These are phyloP conservation scores for Myopa testacea DNA, from an alignment of 2,888 invertebrate species.

Conservation along the genomic window DNA sequence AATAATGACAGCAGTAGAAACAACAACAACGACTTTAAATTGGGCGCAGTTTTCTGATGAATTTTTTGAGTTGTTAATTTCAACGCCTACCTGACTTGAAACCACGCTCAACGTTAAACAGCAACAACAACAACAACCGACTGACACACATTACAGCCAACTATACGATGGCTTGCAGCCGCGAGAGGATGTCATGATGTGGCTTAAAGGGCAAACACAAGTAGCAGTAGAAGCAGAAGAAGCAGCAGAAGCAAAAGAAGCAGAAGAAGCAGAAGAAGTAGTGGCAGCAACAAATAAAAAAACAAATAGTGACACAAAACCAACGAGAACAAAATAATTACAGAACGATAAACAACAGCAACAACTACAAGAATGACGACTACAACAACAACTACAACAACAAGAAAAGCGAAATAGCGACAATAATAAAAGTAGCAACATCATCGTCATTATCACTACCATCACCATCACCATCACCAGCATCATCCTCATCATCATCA, in stretches of 20 bases:
- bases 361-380: too few species aligned
- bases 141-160: constrained; percentile 20
- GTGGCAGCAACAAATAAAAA: neutral
- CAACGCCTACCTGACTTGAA: constrained; percentile 21
- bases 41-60: neutral
- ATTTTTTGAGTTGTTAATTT: neutral
- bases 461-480: neutral
- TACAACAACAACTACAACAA: neutral
- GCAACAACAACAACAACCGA: constrained; percentile 12
- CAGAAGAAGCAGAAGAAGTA: neutral
- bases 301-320: constrained; percentile 3
- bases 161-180: neutral
- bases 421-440: neutral
- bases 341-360: neutral
- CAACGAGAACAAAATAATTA: neutral
- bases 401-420: too few species aligned
- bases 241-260: neutral
- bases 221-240: constrained; percentile 22
- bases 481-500: neutral
- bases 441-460: neutral
- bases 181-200: constrained; percentile 9
- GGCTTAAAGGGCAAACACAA: constrained; percentile 15
- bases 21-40: constrained; percentile 1
- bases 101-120: neutral
- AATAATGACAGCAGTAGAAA: neutral